phyloP scores from a whole-genome alignment of 2,888 invertebrate genomes.

The Ypsolopha scabrella region DNA sequence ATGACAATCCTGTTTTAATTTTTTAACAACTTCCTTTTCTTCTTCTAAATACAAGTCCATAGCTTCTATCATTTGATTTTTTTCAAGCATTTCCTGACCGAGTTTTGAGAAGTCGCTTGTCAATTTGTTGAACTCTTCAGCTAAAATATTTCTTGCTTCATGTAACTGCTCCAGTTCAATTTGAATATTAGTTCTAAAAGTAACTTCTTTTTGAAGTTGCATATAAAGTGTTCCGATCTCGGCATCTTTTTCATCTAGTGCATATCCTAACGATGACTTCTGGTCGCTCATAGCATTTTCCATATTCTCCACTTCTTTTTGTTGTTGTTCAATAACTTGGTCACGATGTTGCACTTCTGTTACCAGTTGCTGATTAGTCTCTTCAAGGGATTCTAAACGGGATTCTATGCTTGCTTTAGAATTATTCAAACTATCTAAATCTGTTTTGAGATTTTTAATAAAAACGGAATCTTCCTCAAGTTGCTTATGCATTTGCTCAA shows the following conservation, averaged over 20 bases:
- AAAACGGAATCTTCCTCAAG: slow-evolving; percentile 20
- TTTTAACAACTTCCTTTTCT: slow-evolving; percentile 16
- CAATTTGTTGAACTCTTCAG: slow-evolving; percentile 19
- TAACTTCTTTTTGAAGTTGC: slow-evolving; percentile 39
- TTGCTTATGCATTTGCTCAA: slow-evolving; percentile 22
- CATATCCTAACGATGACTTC: slow-evolving; percentile 23
- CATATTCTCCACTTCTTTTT: slow-evolving; percentile 29
- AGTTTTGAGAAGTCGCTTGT: slow-evolving; percentile 16
- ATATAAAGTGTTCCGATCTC: slow-evolving; percentile 28
- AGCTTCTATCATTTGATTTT: slow-evolving; percentile 22
- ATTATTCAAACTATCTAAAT: slow-evolving; percentile 24
- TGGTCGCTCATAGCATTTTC: slow-evolving; percentile 24
- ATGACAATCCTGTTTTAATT: slow-evolving; percentile 17
- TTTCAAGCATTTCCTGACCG: slow-evolving; percentile 20
- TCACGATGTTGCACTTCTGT: slow-evolving; percentile 27
- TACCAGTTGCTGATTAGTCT: slow-evolving; percentile 23
- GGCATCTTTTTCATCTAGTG: slow-evolving; percentile 35
- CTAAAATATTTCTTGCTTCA: slow-evolving; percentile 15
- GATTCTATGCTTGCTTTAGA: slow-evolving; percentile 20
- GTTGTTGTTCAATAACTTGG: slow-evolving; percentile 20
- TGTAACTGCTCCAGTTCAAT: slow-evolving; percentile 20
- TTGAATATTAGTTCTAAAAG: slow-evolving; percentile 32
- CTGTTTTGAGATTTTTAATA: slow-evolving; percentile 27
- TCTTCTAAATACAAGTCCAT: slow-evolving; percentile 22
- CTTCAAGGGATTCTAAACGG: slow-evolving; percentile 24